phyloP scores from a whole-genome alignment of 2,888 invertebrate species.

The Dioctria linearis region DNA sequence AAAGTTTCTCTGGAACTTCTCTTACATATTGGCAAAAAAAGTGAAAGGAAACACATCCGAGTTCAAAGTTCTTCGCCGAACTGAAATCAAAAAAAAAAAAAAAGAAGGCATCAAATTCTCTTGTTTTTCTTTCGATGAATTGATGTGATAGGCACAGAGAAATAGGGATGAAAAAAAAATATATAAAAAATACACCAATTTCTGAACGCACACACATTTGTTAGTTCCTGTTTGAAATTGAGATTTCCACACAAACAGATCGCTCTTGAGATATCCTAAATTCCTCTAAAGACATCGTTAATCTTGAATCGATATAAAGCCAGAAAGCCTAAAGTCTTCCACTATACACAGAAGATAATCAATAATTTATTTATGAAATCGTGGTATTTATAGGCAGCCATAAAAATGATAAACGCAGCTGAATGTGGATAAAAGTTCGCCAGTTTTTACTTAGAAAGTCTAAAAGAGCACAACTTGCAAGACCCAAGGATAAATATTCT shows the following conservation, averaged over 20 bases:
- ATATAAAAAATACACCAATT: conserved; percentile 2
- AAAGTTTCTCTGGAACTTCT: conserved; percentile 25
- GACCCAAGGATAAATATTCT: neutral
- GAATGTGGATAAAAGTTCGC: conserved; percentile 53
- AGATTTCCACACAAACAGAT: conserved; percentile 48
- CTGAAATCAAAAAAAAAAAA: neutral
- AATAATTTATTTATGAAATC: conserved; percentile 57
- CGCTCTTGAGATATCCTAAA: conserved; percentile 42
- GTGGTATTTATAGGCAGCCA: conserved; percentile 53
- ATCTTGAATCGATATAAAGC: conserved; percentile 53
- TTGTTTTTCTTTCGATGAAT: conserved; percentile 1
- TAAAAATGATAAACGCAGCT: conserved; percentile 57
- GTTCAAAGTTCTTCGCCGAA: neutral
- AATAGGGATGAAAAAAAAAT: neutral
- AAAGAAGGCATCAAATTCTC: conserved; percentile 1
- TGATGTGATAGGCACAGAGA: conserved; percentile 3
- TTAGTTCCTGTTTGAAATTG: conserved; percentile 21
- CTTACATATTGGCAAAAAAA: conserved; percentile 16
- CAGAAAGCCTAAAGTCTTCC: conserved; percentile 12
- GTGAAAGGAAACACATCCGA: conserved; percentile 9
- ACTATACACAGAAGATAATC: conserved; percentile 43
- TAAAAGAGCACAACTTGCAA: conserved; percentile 6
- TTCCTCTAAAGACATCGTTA: conserved; percentile 53
- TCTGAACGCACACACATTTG: conserved; percentile 20
- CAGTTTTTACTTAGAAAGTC: conserved; percentile 40